A percentile compares a stretch with the other conserved stretches of the same genome.
phyloP scores from a whole-genome alignment of 2,113 vertebrate species.

The Dunckerocampus dactyliophorus region DNA sequence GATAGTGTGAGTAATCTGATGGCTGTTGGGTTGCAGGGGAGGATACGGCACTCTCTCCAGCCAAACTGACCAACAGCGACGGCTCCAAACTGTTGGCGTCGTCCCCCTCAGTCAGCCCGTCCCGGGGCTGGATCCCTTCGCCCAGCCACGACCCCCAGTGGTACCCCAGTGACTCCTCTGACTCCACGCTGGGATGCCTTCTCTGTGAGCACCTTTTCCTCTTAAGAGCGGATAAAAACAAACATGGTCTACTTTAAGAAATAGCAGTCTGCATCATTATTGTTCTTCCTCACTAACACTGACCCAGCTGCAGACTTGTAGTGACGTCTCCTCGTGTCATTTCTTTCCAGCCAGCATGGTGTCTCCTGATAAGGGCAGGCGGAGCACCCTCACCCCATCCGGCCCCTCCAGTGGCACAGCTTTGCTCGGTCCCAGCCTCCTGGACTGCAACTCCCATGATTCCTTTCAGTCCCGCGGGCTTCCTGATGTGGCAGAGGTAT shows the following conservation, averaged over 20 bases:
- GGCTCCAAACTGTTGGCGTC: slow-evolving; percentile 87
- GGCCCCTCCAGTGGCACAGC: slow-evolving; percentile 85
- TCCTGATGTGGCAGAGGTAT: slow-evolving; percentile 89
- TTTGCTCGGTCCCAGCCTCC: slow-evolving; percentile 86
- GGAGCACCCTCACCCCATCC: slow-evolving; percentile 76
- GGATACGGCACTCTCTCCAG: slow-evolving; percentile 86
- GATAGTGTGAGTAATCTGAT: background rate
- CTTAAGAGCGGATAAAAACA: background rate
- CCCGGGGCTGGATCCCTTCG: slow-evolving; percentile 92
- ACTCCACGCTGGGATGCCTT: slow-evolving; percentile 91
- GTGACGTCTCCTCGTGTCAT: background rate
- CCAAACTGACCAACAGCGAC: slow-evolving; percentile 87
- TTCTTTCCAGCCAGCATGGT: slow-evolving; percentile 87
- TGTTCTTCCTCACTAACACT: background rate
- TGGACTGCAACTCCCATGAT: slow-evolving; percentile 95
- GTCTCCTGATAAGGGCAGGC: slow-evolving; percentile 90
- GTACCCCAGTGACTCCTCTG: slow-evolving; percentile 94
- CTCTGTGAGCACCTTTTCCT: slow-evolving; percentile 78
- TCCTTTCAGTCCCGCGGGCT: slow-evolving; percentile 92
- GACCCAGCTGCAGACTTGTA: too few species aligned
- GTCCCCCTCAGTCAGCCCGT: slow-evolving; percentile 86
- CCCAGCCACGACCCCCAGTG: slow-evolving; percentile 97
- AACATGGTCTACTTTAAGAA: too few species aligned
- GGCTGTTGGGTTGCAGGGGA: slow-evolving; percentile 74
- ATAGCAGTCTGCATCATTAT: too few species aligned